Conservation (phyloP, 1,140 invertebrate species). For the Phenacoccus solenopsis region DNA sequence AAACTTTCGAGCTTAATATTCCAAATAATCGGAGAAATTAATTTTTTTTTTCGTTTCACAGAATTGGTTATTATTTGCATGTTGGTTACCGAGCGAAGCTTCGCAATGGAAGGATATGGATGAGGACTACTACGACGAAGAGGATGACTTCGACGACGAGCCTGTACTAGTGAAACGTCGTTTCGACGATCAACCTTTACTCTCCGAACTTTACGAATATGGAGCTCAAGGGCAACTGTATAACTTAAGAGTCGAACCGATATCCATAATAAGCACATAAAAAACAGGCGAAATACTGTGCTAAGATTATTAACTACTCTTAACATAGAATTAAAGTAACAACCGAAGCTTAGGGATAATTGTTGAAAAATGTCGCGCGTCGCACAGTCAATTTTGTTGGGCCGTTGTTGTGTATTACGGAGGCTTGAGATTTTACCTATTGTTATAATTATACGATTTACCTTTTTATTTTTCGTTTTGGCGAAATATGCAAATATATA, state of each 20-base stretch:
- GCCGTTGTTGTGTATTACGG: no score
- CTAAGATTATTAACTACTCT: neutral
- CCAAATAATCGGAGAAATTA: no score
- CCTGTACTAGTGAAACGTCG: slow-evolving; percentile 23
- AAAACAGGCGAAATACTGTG: neutral
- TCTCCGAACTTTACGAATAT: slow-evolving; percentile 22
- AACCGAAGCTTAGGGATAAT: no score
- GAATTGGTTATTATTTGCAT: slow-evolving; percentile 29
- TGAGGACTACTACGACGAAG: slow-evolving; percentile 26
- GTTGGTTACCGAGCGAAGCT: slow-evolving; percentile 26
- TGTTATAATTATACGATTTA: no score
- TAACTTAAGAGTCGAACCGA: slow-evolving; percentile 27
- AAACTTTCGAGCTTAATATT: no score
- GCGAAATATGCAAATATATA: no score
- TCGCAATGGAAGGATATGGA: slow-evolving; percentile 22
- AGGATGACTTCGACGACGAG: slow-evolving; percentile 26
- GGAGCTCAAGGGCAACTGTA: slow-evolving; percentile 22
- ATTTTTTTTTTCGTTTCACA: slow-evolving; percentile 20
- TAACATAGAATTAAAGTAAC: no score
- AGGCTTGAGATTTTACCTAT: no score
- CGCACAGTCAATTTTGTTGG: no score
- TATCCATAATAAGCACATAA: slow-evolving; percentile 27
- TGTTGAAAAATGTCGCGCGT: no score
- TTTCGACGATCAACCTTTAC: slow-evolving; percentile 24
- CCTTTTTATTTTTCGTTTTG: no score